Conservation (phyloP, 1,140 invertebrate genomes). For the Sinonovacula constricta region DNA sequence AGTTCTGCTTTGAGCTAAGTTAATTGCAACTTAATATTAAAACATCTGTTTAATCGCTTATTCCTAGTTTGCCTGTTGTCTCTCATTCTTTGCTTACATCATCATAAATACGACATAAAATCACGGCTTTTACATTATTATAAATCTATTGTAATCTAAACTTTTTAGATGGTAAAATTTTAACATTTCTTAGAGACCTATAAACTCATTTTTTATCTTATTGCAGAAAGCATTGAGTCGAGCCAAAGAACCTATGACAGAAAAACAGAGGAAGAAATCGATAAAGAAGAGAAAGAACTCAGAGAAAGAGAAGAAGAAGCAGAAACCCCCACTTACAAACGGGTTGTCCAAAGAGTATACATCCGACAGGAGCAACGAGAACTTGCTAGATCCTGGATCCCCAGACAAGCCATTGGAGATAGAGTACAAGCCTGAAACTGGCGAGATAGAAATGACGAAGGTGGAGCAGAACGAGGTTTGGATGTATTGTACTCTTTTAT, state of each 20-base stretch:
- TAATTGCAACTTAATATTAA: too few relatives aligned
- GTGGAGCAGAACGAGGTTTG: slow-evolving; percentile 12
- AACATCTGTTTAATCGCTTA: too few relatives aligned
- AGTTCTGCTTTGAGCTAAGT: too few relatives aligned
- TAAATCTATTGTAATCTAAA: too few relatives aligned
- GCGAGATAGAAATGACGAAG: slow-evolving; percentile 52
- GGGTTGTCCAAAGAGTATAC: slow-evolving; percentile 64
- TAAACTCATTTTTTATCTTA: too few relatives aligned
- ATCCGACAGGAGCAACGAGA: slow-evolving; percentile 59
- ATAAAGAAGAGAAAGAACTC: slow-evolving; percentile 59
- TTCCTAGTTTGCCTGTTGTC: too few relatives aligned
- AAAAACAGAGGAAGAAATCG: slow-evolving; percentile 60
- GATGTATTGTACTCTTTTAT: too few relatives aligned
- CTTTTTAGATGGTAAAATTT: too few relatives aligned
- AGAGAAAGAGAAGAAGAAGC: slow-evolving; percentile 56
- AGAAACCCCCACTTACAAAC: slow-evolving; percentile 55
- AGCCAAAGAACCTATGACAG: slow-evolving; percentile 64
- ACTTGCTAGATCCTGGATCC: slow-evolving; percentile 49
- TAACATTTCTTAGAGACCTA: too few relatives aligned
- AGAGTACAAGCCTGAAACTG: slow-evolving; percentile 44
- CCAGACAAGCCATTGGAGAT: slow-evolving; percentile 49
- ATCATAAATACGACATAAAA: too few relatives aligned
- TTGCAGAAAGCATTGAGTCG: slow-evolving; percentile 69
- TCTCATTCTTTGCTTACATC: too few relatives aligned
- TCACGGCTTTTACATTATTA: too few relatives aligned